phyloP scores from a whole-genome alignment of 2,888 invertebrate genomes.

The Drosophila neutralis region DNA sequence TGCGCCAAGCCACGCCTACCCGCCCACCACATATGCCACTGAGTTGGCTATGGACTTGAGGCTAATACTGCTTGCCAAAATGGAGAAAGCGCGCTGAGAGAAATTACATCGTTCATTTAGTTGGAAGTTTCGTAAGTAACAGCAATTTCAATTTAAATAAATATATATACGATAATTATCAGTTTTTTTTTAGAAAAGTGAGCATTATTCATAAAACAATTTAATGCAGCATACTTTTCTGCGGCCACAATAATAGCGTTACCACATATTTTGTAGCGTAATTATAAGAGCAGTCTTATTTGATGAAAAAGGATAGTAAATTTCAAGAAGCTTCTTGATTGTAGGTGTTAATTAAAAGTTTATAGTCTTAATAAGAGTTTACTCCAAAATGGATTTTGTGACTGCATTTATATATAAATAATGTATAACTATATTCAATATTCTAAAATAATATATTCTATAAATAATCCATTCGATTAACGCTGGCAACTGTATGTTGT shows the following conservation, averaged over 20 bases:
- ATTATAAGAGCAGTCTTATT: not conserved
- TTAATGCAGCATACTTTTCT: not conserved
- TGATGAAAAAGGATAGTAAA: not conserved
- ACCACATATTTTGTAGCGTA: not conserved
- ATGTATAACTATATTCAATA: not conserved
- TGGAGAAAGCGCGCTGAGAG: slow-evolving; percentile 30
- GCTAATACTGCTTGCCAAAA: slow-evolving; percentile 61
- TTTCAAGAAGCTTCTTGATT: not conserved
- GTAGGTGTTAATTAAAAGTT: not conserved
- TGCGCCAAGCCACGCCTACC: slow-evolving; percentile 52
- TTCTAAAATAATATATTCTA: too few species aligned
- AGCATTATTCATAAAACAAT: not conserved
- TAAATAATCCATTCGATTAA: not conserved
- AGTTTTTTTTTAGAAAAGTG: not conserved
- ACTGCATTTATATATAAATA: not conserved
- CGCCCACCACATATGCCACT: slow-evolving; percentile 22
- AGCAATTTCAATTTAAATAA: not conserved
- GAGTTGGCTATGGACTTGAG: slow-evolving; percentile 60
- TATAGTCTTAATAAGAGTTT: not conserved
- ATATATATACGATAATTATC: not conserved
- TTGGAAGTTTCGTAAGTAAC: not conserved
- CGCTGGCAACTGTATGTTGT: not conserved
- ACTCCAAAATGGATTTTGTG: not conserved
- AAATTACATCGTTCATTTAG: slow-evolving; percentile 5
- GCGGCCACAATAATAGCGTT: not conserved